Base-by-base conservation (phyloP, 2,113 vertebrate genomes). In the Psittacus erithacus region DNA sequence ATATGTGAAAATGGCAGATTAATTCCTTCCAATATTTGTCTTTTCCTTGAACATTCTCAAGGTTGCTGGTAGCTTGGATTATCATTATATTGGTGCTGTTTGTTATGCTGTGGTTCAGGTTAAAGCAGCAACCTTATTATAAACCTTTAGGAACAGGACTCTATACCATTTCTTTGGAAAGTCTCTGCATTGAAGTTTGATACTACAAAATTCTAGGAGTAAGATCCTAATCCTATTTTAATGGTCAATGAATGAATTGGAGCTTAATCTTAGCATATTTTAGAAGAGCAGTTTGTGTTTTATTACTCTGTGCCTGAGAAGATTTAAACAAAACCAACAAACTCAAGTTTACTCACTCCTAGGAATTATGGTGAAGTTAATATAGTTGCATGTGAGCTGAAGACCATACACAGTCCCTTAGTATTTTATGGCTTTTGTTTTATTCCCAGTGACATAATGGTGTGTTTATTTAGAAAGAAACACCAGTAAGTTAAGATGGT, bases 1-100 rank as follows among this genome's bases (percentile, higher is more conserved):
- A 97, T 97, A 94, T 97, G 95, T 98, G 97, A 98, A 98, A 98
- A 97, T 97, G 97, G 95, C 93, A 97, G 98, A 97, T 98, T 98
- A 98, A 97, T 98, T 97, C 95, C 96, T 97, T 88, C 93, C 94
- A 96, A 93, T 91, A 93, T 97, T 85, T 96, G 73, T 97, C 95
- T 96, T 49, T 96, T 97, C 55, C 64, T 96, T 38, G 4, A 85
- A 68, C 63, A 68, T 95, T 97, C 90, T 95, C 96, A 91, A 79
- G 78, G 71, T 82, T 92, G 67, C 68, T 94, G 57, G 77, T 93
- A 74, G 25, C 88, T 96, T 97, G 88, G 80, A 73, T 96, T 28
- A 29, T 90, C 62, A 77, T 97, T 96, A 86, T 65, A 78, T 62
- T 92, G 55, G 7, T 82, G 80, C 39, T 95, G 46, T 94, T 97